phyloP scores from a whole-genome alignment of 2,113 vertebrate species.

The Brevimyrus niger region DNA sequence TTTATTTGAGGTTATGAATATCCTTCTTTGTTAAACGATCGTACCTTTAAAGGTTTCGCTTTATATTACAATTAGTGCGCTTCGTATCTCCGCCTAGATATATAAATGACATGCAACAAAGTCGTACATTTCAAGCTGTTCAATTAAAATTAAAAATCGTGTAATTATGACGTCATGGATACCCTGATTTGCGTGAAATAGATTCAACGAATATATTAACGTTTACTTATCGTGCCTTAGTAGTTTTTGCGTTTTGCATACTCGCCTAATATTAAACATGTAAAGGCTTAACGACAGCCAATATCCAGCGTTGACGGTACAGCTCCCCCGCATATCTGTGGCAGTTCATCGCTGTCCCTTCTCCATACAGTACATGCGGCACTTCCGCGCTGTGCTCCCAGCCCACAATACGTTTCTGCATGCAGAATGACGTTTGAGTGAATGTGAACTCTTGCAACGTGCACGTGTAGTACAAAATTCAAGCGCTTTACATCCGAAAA shows the following conservation, averaged over 20 bases:
- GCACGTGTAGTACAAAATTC: neutral
- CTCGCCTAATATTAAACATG: neutral
- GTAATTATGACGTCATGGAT: neutral
- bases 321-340: neutral
- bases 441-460: neutral
- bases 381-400: neutral
- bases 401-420: neutral
- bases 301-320: neutral
- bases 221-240: neutral
- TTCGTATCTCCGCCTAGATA: neutral
- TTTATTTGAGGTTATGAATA: neutral
- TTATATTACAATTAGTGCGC: neutral
- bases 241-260: neutral
- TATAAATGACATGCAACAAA: neutral
- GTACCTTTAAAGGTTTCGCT: neutral
- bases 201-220: neutral
- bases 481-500: neutral
- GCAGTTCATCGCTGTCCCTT: neutral
- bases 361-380: neutral
- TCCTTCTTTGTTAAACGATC: neutral
- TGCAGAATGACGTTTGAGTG: neutral
- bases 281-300: neutral
- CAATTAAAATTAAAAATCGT: neutral
- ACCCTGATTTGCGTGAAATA: neutral
- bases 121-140: neutral